Evolutionary conservation across 2,888 invertebrate genomes (phyloP), one percentile per base, ranked within the genome.

Genomic region (Luperina testacea): DNA sequence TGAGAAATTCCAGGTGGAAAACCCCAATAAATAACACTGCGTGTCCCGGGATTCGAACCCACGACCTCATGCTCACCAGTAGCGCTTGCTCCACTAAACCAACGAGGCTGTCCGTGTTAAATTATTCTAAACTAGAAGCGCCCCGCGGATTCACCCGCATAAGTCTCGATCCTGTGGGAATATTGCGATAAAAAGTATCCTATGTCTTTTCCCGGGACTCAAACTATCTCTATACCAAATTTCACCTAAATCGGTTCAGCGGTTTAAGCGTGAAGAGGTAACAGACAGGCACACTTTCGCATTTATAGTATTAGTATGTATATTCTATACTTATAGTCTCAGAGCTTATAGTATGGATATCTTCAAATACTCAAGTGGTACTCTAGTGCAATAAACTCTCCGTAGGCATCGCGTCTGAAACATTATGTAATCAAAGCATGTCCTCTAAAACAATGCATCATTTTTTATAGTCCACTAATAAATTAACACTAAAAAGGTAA

Each of bases 401-500:
- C 81, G 75, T 83, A 64, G 73, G 73, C 75, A 80, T 81, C 83
- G 78, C 71, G 74, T 72, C 73, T 81, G 59, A 74, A 73, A 81
- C 73, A 82, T 90, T 93, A 90, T 84, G 81, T 89, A 94, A 94
- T 94, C 94, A 82, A 83, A 76, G 48, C 88, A 79, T 76, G 91
- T 90, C 75, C 75, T 77, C 82, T 84, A 88, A 83, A 91, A 91
- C 91, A 92, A 90, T 90, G 91, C 90, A 88, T 91, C 72, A 88
- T 91, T 91, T 92, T 93, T 93, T 92, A 90, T 87, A 91, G 89
- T 89, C 84, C 81, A 84, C 77, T 80, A 88, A 92, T 93, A 93
- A 92, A 92, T 92, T 92, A 90, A 84, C 76, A 87, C 91, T 85
- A 89, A 93, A 92, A 94, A 90, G 93, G 93, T 83, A 90, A 89